phyloP scores from a whole-genome alignment of 2,113 vertebrate species.

The Neolamprologus caudopunctatus region DNA sequence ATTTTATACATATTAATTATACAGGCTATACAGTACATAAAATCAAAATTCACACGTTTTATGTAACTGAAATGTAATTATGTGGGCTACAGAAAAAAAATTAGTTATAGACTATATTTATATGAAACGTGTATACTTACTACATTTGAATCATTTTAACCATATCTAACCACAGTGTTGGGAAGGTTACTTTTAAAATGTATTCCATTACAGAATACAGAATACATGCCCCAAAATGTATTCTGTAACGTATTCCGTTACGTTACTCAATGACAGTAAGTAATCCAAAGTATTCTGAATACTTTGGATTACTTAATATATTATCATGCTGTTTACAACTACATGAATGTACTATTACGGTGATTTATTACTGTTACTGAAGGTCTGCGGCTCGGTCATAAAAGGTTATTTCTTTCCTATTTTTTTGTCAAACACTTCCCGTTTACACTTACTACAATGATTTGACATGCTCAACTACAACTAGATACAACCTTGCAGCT shows the following conservation, averaged over 20 bases:
- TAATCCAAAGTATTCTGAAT: too few species aligned
- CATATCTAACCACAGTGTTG: not conserved
- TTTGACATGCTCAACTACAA: not conserved
- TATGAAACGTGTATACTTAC: not conserved
- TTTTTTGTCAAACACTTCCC: not conserved
- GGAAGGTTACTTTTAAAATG: too few species aligned
- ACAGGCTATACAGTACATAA: not conserved
- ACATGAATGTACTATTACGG: too few species aligned
- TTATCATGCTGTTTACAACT: too few species aligned
- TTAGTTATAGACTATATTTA: not conserved
- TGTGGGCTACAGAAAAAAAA: not conserved
- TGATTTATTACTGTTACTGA: too few species aligned
- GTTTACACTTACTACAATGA: not conserved
- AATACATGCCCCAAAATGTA: too few species aligned
- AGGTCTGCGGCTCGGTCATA: not conserved
- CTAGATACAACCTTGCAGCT: not conserved
- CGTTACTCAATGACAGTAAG: too few species aligned
- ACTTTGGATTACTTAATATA: too few species aligned
- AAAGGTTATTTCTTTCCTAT: not conserved
- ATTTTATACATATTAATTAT: not conserved
- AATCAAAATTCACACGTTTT: not conserved
- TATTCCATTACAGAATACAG: too few species aligned
- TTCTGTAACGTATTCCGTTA: too few species aligned
- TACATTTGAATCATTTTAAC: not conserved
- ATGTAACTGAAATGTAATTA: not conserved